Percentiles rank a stretch among this genome's conserved stretches.
These are phyloP conservation scores for Zeugodacus cucurbitae DNA, from an alignment of 1,140 invertebrate genomes.

Conservation along the genomic window DNA sequence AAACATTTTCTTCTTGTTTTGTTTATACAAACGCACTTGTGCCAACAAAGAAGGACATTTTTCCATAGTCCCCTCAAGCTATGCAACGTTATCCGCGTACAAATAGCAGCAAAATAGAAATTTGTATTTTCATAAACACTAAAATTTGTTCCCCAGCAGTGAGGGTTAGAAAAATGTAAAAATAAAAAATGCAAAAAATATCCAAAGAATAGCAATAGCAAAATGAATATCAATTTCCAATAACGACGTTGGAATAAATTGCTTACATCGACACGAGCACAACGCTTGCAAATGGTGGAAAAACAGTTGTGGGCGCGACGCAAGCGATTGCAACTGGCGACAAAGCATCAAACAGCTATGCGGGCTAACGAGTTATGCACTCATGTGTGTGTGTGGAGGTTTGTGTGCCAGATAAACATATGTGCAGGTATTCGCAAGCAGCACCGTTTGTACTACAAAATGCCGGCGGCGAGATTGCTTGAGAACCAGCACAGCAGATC, in stretches of 20 bases:
- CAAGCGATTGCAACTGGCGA: background rate
- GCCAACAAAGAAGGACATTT: background rate
- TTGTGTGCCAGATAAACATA: background rate
- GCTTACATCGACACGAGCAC: background rate
- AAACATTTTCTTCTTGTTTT: too few species aligned
- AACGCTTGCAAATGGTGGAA: background rate
- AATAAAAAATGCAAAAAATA: background rate
- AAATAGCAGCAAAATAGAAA: background rate
- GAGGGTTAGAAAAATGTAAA: background rate
- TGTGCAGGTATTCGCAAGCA: background rate
- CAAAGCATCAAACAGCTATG: background rate
- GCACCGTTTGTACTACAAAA: slow-evolving; percentile 4
- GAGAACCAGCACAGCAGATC: background rate
- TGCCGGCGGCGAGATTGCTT: background rate
- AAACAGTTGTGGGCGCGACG: background rate
- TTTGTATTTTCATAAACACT: background rate
- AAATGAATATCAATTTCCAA: background rate
- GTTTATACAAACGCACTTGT: too few species aligned
- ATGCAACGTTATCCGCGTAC: background rate
- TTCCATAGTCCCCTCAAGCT: background rate
- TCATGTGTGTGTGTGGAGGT: too few species aligned
- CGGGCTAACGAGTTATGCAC: background rate
- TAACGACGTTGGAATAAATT: background rate
- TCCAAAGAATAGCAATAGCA: background rate
- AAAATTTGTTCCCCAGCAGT: background rate